Evolutionary conservation across 2,797 vertebrate species (phyloP), one percentile per base, ranked within the genome.

Genomic region (Peromyscus attwateri): DNA sequence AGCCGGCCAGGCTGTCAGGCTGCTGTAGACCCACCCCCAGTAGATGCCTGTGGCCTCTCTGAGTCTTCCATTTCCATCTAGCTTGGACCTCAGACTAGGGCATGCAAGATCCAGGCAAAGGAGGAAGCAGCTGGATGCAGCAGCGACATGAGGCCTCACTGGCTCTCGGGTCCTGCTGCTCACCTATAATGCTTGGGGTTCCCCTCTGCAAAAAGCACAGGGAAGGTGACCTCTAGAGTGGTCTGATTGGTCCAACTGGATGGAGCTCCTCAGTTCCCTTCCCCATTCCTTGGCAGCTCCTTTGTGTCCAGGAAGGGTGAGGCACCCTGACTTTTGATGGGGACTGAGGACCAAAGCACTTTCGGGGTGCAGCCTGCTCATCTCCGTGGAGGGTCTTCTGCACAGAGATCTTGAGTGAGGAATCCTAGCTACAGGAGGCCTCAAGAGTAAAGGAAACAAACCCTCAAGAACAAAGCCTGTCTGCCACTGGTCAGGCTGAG

Each of bases 1-100:
- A 0, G 8, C 0, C 17, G 37, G 40, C 34, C 1, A 1, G 64
- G 14, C 6, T 2, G 0, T 40, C 25, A 9, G 27, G 46, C 34
- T 0, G 0, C 21, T 60, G 25, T 31, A 62, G 79, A 62, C 7
- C 1, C 37, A 13, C 23, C 37, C 16, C 34, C 1, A 25, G 43
- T 9, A 75, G 87, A 55, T 5, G 4, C 19, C 49, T 13, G 3
- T 12, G 14, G 3, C 40, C 37, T 31, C 57, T 25, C 37, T 34
- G 1, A 60, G 43, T 29, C 70, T 49, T 71, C n/a, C 9, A 4
- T 7, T 12, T 71, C n/a, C 0, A 1, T 21, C 31, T 23, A 64
- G 49, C 46, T 23, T 11, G 1, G 60, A 66, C 62, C 0, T 49
- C 25, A 34, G 37, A 40, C 29, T 7, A 12, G 37, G 40, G 25